Conservation (phyloP, 1,140 invertebrate genomes). For the Atopsyche davidsoni region DNA sequence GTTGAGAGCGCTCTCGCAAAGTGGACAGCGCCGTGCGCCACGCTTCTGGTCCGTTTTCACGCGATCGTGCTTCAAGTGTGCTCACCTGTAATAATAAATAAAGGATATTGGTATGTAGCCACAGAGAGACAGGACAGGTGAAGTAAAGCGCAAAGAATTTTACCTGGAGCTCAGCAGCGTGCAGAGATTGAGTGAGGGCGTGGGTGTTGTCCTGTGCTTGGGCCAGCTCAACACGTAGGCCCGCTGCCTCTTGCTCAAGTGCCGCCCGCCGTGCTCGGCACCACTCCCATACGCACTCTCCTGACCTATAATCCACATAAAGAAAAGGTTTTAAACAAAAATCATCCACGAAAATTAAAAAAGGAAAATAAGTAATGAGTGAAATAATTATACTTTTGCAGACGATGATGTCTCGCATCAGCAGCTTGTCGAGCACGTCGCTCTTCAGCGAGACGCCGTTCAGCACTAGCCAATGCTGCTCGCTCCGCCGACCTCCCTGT, state of each 20-base stretch:
- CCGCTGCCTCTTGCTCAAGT: constrained; percentile 33
- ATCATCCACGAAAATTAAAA: no score
- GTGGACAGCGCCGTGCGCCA: constrained; percentile 52
- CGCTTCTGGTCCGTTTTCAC: constrained; percentile 58
- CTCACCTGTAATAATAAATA: constrained; percentile 19
- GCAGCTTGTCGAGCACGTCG: constrained; percentile 63
- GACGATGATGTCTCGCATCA: constrained; percentile 62
- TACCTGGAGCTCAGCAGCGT: constrained; percentile 33
- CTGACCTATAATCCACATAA: constrained; percentile 26
- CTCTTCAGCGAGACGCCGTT: constrained; percentile 81
- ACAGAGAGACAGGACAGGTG: neutral
- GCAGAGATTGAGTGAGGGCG: constrained; percentile 34
- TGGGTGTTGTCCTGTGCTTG: constrained; percentile 33
- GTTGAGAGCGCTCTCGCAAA: constrained; percentile 62
- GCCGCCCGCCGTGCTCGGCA: constrained; percentile 34
- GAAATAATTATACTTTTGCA: constrained; percentile 22
- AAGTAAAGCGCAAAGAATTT: neutral
- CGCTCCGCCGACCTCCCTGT: constrained; percentile 71
- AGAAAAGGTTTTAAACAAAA: no score
- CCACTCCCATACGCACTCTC: constrained; percentile 39
- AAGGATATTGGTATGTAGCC: neutral
- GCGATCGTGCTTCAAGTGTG: constrained; percentile 19
- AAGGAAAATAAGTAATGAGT: no score
- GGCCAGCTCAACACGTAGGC: constrained; percentile 37
- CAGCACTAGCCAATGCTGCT: constrained; percentile 64